phyloP scores from a whole-genome alignment of 2,113 vertebrate species.

The Odontophorus gujanensis region DNA sequence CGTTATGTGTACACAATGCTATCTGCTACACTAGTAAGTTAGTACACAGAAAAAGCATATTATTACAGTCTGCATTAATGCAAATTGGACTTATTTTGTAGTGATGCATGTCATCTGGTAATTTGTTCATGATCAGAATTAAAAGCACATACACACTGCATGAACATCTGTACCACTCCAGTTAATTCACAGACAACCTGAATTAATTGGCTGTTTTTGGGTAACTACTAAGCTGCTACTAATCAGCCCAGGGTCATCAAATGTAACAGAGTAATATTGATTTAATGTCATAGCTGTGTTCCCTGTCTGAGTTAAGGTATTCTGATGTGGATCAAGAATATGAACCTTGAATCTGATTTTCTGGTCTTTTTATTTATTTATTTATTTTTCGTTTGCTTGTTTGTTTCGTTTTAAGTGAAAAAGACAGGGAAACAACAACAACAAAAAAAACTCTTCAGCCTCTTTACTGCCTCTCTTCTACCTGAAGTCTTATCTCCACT shows the following conservation, averaged over 20 bases:
- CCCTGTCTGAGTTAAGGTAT: background rate
- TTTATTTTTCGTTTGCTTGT: background rate
- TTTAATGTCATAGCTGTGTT: background rate
- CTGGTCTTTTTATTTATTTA: background rate
- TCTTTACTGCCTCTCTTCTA: background rate
- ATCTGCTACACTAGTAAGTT: background rate
- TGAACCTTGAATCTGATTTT: background rate
- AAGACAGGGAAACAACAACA: background rate
- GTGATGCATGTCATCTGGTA: no score
- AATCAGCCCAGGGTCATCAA: background rate
- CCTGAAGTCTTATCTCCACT: background rate
- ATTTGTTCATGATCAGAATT: background rate
- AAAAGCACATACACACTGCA: accelerated
- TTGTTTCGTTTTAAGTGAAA: background rate
- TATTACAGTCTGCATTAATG: background rate
- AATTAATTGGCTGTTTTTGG: background rate
- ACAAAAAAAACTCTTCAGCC: accelerated
- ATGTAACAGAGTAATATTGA: background rate
- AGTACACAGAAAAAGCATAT: background rate
- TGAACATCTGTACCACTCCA: background rate
- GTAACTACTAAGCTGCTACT: background rate
- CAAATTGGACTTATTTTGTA: background rate
- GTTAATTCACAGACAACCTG: background rate
- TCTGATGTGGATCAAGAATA: background rate
- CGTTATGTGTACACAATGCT: background rate